Evolutionary conservation across 2,888 invertebrate species (phyloP).

Genomic region (Nymphalis c-album): DNA sequence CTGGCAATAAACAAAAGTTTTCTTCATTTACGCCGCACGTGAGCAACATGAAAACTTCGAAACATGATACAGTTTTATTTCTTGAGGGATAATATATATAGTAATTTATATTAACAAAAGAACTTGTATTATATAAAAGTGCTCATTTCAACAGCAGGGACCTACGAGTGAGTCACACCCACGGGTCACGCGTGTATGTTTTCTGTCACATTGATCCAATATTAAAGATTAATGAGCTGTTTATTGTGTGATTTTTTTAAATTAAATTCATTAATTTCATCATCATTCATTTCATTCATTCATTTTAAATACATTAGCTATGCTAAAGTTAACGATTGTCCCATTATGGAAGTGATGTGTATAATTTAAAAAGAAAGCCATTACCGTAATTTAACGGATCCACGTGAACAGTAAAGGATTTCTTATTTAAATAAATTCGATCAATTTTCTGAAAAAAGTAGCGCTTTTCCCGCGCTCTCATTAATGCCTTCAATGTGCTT

Average conservation of each 20-base stretch:
- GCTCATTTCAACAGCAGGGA: too few relatives aligned
- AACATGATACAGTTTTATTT: slow-evolving; percentile 4
- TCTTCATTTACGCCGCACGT: slow-evolving; percentile 22
- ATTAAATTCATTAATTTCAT: too few relatives aligned
- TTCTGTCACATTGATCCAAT: too few relatives aligned
- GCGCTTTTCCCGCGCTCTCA: slow-evolving; percentile 13
- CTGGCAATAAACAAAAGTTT: slow-evolving; percentile 27
- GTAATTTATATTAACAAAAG: not conserved
- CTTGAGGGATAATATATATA: not conserved
- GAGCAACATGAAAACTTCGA: slow-evolving; percentile 20
- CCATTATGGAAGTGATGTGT: not conserved
- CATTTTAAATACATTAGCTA: too few relatives aligned
- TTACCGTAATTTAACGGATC: slow-evolving; percentile 1
- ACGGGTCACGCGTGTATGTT: too few relatives aligned
- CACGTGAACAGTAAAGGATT: not conserved
- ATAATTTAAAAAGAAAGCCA: slow-evolving; percentile 5
- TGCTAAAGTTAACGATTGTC: not conserved
- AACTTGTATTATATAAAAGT: too few relatives aligned
- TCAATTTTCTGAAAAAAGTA: slow-evolving; percentile 20
- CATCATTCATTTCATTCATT: too few relatives aligned
- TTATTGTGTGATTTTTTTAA: too few relatives aligned
- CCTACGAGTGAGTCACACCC: too few relatives aligned
- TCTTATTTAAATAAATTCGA: slow-evolving; percentile 21
- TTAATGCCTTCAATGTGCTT: slow-evolving; percentile 22
- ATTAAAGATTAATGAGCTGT: too few relatives aligned